phyloP scores from a whole-genome alignment of 2,888 invertebrate genomes.

The Drosophila meridiana region DNA sequence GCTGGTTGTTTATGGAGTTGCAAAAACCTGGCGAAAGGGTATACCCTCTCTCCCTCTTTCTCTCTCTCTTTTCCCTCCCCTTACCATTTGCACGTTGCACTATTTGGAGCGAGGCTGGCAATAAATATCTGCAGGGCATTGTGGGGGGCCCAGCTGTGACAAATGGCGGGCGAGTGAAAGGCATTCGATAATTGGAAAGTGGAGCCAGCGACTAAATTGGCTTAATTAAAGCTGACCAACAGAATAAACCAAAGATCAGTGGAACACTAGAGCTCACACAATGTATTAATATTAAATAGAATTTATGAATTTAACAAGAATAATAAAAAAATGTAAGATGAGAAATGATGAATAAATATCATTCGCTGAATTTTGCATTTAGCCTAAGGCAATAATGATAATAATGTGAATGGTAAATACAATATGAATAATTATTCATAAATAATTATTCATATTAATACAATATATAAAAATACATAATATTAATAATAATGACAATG shows the following conservation, averaged over 20 bases:
- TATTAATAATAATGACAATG: neutral
- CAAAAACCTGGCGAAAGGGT: conserved; percentile 60
- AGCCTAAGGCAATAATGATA: neutral
- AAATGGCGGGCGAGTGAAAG: conserved; percentile 69
- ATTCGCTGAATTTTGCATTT: neutral
- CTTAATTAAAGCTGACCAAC: conserved; percentile 30
- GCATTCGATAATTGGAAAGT: conserved; percentile 57
- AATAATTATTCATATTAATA: neutral
- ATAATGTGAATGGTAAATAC: neutral
- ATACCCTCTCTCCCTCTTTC: neutral
- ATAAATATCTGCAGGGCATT: conserved; percentile 56
- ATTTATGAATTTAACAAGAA: no score
- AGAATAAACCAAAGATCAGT: conserved; percentile 5
- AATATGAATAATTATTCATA: neutral
- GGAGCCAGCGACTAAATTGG: conserved; percentile 43
- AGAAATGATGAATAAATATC: neutral
- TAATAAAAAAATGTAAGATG: neutral
- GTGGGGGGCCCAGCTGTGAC: conserved; percentile 52
- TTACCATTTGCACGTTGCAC: conserved; percentile 40
- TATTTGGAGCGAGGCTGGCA: conserved; percentile 50
- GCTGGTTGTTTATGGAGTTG: conserved; percentile 63
- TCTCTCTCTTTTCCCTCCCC: conserved; percentile 3
- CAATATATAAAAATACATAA: neutral
- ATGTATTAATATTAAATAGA: neutral
- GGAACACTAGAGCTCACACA: neutral